Percentiles rank a stretch among this genome's conserved stretches.
Conservation (phyloP, 2,888 invertebrate species). For the Psylliodes chrysocephalus region DNA sequence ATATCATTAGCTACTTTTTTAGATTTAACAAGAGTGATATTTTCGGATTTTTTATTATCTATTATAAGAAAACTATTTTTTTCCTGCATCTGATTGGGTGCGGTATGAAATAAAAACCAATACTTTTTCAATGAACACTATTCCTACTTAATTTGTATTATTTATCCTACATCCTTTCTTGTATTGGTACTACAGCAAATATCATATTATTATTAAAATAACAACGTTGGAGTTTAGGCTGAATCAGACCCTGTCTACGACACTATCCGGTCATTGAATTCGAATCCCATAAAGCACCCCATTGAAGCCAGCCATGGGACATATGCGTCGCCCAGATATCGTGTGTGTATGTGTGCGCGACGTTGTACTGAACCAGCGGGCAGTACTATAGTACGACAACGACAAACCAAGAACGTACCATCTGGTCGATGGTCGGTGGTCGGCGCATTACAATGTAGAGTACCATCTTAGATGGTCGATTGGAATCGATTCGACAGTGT, state of each 20-base stretch:
- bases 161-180: too few species aligned
- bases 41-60: too few species aligned
- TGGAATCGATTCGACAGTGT: constrained; percentile 53
- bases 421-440: constrained; percentile 41
- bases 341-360: constrained; percentile 9
- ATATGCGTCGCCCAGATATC: constrained; percentile 49
- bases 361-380: neutral
- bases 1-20: too few species aligned
- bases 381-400: neutral
- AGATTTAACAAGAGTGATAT: too few species aligned
- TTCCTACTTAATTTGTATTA: too few species aligned
- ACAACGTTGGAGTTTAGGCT: neutral
- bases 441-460: constrained; percentile 40
- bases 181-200: too few species aligned
- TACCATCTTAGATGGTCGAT: constrained; percentile 49
- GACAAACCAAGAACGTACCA: constrained; percentile 29
- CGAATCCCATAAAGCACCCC: constrained; percentile 59
- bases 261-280: constrained; percentile 57
- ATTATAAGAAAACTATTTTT: too few species aligned
- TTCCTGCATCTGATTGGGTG: too few species aligned
- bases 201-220: too few species aligned
- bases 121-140: too few species aligned
- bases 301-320: constrained; percentile 49
- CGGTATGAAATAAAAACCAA: too few species aligned
- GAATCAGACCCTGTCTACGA: constrained; percentile 25